Base-by-base conservation (phyloP, 2,113 vertebrate species). In the Ellobius talpinus region DNA sequence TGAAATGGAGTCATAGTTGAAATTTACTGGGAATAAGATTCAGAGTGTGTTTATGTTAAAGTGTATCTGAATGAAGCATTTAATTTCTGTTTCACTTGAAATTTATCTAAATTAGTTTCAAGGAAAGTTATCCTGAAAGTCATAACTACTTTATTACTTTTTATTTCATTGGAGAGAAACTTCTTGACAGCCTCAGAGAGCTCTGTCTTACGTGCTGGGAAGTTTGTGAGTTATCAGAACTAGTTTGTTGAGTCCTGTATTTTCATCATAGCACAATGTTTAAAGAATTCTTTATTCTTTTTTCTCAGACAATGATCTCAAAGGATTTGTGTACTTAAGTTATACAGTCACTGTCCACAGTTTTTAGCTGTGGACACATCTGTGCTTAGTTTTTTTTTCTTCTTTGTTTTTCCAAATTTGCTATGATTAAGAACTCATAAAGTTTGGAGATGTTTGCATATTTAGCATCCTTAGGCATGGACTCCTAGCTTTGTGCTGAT, bases 31-130 rank as follows among this genome's bases (percentile, higher is more conserved):
- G 86, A 96, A 76, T 95, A 89, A 58, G 63, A 96, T 84, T 96
- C 82, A 91, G 78, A 79, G 11, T 91, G 39, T 73, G 21, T 96
- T 94, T 96, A 90, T 90, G 68, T 87, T 96, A 79, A 93, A 95
- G 45, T 93, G n/a, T 31, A 42, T 94, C 63, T 95, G 70, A 93
- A 73, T 96, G 74, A 97, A 93, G 42, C 26, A 33, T 96, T 95
- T 96, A 77, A 92, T 94, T 95, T 96, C 55, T 95, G 94, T 95
- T 95, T 95, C 88, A 58, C 33, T 92, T 94, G 63, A 89, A 93
- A 92, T 95, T 96, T 95, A 77, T 87, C 29, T 92, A 89, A 89
- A 91, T 95, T 91, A 65, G 52, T 91, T 96, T 97, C 42, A 90
- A 91, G 87, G 31, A 94, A 88, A 97, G 90, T 97, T 82, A 92